These are phyloP conservation scores for Pachymerium ferrugineum DNA, from an alignment of 2,888 invertebrate species.

Conservation along the genomic window DNA sequence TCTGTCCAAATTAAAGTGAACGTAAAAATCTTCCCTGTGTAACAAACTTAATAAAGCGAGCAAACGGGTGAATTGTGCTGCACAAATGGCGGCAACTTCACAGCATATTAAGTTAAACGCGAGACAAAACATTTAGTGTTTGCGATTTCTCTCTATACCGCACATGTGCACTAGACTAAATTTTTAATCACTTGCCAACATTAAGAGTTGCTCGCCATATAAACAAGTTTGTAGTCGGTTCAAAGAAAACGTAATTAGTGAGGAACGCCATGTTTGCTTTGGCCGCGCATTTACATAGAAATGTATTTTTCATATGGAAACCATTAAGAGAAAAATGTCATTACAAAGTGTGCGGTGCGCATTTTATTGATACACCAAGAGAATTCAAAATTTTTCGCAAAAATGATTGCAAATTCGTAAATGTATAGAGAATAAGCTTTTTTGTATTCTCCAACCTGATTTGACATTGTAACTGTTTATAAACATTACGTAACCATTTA, in stretches of 20 bases:
- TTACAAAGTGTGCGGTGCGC: too few relatives aligned
- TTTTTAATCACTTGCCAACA: conserved; percentile 5
- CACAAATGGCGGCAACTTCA: conserved; percentile 23
- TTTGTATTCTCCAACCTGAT: too few relatives aligned
- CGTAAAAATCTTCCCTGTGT: neutral
- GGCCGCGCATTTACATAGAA: neutral
- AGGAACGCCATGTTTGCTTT: neutral
- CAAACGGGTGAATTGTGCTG: neutral
- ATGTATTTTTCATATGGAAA: neutral
- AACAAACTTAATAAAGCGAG: neutral
- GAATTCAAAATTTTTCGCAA: too few relatives aligned
- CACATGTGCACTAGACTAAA: neutral
- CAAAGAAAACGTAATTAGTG: neutral
- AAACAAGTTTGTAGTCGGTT: neutral
- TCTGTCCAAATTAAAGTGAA: neutral
- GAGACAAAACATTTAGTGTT: neutral
- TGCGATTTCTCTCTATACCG: neutral
- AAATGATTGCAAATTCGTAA: too few relatives aligned
- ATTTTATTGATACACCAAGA: too few relatives aligned
- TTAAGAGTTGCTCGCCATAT: neutral
- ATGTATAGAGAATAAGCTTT: too few relatives aligned
- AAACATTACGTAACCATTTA: too few relatives aligned
- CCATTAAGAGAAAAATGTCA: neutral
- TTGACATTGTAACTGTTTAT: too few relatives aligned
- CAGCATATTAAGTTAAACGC: conserved; percentile 16